These are phyloP conservation scores for Cynopterus brachyotis DNA, from an alignment of 2,113 vertebrate species.

Conservation along the genomic window DNA sequence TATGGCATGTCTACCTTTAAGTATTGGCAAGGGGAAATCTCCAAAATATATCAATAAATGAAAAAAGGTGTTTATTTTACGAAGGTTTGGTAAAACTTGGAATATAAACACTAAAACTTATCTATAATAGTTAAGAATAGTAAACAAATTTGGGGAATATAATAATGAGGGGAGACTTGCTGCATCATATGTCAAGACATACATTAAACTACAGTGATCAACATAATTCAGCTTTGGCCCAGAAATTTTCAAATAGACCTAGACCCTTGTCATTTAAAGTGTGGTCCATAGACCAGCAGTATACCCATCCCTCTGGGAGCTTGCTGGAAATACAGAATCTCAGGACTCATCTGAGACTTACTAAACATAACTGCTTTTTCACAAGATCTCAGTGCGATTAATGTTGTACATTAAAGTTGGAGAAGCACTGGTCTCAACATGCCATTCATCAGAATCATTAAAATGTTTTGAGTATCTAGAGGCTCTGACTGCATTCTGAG, in stretches of 20 bases:
- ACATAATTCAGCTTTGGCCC: neutral
- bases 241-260: neutral
- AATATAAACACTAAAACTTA: neutral
- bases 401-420: neutral
- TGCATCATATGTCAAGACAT: neutral
- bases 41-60: neutral
- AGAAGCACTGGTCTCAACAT: neutral
- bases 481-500: neutral
- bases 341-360: neutral
- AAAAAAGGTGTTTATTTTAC: neutral
- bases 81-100: neutral
- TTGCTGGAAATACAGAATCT: neutral
- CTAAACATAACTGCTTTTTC: neutral
- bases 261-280: neutral
- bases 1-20: neutral
- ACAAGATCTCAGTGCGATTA: neutral
- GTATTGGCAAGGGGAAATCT: neutral
- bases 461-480: neutral
- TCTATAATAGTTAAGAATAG: neutral
- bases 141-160: neutral
- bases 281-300: neutral
- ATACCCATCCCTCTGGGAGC: neutral
- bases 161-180: neutral
- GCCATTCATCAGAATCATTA: neutral
- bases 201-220: neutral